These are phyloP conservation scores for Macrobrachium nipponense DNA, from an alignment of 1,140 invertebrate genomes.

Conservation along the genomic window DNA sequence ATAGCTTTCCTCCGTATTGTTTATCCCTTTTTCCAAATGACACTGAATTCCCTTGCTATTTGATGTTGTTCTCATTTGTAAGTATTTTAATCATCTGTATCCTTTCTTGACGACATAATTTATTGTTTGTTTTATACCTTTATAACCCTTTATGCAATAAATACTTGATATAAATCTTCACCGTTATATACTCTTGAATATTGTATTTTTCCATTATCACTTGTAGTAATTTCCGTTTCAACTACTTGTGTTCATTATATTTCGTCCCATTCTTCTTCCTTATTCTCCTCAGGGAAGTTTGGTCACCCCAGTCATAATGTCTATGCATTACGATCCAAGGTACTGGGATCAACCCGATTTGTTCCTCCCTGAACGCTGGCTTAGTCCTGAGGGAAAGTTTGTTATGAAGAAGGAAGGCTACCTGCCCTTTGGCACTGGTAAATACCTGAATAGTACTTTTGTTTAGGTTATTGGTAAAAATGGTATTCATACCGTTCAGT, in stretches of 20 bases:
- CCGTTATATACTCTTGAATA: too few relatives aligned
- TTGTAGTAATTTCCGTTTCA: too few relatives aligned
- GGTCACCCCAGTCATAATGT: slow-evolving; percentile 88
- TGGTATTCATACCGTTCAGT: background rate
- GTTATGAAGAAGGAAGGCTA: slow-evolving; percentile 32
- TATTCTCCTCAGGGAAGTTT: slow-evolving; percentile 70
- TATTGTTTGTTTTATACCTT: too few relatives aligned
- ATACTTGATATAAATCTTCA: too few relatives aligned
- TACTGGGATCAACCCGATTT: slow-evolving; percentile 79
- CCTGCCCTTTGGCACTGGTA: slow-evolving; percentile 40
- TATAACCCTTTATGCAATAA: too few relatives aligned
- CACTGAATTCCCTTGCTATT: too few relatives aligned
- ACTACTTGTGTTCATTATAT: background rate
- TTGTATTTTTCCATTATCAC: too few relatives aligned
- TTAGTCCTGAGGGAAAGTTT: slow-evolving; percentile 75
- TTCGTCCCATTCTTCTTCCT: background rate
- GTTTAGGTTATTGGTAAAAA: background rate
- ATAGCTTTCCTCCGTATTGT: too few relatives aligned
- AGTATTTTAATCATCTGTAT: too few relatives aligned
- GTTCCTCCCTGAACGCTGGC: slow-evolving; percentile 81
- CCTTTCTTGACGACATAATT: too few relatives aligned
- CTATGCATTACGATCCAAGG: slow-evolving; percentile 80
- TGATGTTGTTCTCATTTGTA: too few relatives aligned
- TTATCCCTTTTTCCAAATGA: too few relatives aligned
- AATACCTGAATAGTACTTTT: background rate